A percentile compares a stretch with the other conserved stretches of the same genome.
phyloP scores from a whole-genome alignment of 2,113 vertebrate genomes.

The Crotalus helleri region DNA sequence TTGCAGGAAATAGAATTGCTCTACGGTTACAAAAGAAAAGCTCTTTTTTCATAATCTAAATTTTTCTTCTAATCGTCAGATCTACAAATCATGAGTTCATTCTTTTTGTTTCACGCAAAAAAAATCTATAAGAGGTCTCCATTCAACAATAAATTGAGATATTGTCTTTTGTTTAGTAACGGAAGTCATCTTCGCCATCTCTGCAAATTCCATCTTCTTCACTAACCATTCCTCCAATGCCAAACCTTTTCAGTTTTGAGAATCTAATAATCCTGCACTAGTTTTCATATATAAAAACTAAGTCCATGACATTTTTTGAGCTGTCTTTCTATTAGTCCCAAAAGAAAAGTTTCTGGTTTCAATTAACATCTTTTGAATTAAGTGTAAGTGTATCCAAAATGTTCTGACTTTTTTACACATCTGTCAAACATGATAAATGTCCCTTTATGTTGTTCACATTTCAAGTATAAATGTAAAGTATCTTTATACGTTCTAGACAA shows the following conservation, averaged over 20 bases:
- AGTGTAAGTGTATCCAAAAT: neutral
- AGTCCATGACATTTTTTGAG: too few relatives aligned
- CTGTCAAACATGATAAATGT: neutral
- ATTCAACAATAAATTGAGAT: neutral
- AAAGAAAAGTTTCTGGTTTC: neutral
- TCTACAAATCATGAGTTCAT: neutral
- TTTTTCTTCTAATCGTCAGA: neutral
- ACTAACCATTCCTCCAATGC: neutral
- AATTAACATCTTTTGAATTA: neutral
- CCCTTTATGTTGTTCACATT: neutral
- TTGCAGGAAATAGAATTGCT: neutral
- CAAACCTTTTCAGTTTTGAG: neutral
- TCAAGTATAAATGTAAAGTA: neutral
- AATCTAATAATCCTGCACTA: neutral
- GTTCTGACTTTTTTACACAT: neutral
- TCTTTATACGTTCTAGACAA: neutral
- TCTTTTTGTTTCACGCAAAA: neutral
- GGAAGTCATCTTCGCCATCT: neutral
- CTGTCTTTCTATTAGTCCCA: neutral
- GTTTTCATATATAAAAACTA: too few relatives aligned
- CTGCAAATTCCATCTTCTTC: neutral
- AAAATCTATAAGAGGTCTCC: neutral
- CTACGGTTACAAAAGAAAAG: neutral
- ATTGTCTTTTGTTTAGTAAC: neutral
- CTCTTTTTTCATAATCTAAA: neutral